Conservation (phyloP, 2,888 invertebrate genomes). For the Dexiosoma caninum region DNA sequence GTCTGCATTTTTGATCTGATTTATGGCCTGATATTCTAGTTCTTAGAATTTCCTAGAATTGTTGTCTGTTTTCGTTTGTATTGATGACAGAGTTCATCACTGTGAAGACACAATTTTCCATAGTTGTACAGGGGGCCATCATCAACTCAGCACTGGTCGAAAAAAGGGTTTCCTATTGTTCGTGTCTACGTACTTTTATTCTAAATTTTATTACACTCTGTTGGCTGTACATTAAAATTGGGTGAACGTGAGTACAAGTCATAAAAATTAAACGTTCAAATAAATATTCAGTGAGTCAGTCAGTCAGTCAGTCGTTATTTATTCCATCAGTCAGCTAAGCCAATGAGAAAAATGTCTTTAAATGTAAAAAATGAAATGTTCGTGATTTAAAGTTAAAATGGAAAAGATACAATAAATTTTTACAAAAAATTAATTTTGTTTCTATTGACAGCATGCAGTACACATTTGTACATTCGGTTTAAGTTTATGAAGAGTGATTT, state of each 20-base stretch:
- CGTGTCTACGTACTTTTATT: not conserved
- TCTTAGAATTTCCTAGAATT: too few relatives aligned
- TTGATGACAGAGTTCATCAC: too few relatives aligned
- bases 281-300: slow-evolving; percentile 9
- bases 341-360: slow-evolving; percentile 12
- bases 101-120: too few relatives aligned
- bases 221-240: slow-evolving; percentile 38
- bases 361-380: slow-evolving; percentile 1
- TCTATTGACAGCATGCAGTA: not conserved
- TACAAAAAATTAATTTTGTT: not conserved
- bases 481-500: too few relatives aligned
- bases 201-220: not conserved
- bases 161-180: not conserved
- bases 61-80: too few relatives aligned
- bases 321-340: not conserved
- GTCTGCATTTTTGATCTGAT: too few relatives aligned
- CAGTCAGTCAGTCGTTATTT: slow-evolving; percentile 8
- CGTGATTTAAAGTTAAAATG: not conserved
- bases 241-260: slow-evolving; percentile 50
- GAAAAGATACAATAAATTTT: not conserved
- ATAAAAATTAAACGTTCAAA: slow-evolving; percentile 11
- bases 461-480: too few relatives aligned
- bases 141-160: too few relatives aligned
- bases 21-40: too few relatives aligned
- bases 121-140: too few relatives aligned